phyloP scores from a whole-genome alignment of 2,113 vertebrate genomes.

The Pavo muticus region DNA sequence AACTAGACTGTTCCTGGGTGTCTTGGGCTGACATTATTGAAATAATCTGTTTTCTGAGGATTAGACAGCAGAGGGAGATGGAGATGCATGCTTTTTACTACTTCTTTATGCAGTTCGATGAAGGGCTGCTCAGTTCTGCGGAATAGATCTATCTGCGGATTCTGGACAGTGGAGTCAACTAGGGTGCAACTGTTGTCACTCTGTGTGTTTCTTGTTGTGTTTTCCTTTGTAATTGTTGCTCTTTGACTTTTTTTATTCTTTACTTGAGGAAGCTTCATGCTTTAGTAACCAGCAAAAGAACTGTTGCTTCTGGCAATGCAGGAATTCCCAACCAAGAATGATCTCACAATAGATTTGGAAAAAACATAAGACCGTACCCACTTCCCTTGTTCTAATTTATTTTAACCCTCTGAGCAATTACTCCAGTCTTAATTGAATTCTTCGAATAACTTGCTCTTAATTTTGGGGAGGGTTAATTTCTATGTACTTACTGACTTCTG shows the following conservation, averaged over 20 bases:
- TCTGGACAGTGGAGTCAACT: not conserved
- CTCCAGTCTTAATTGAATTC: not conserved
- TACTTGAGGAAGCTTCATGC: not conserved
- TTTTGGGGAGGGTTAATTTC: not conserved
- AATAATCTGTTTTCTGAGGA: not conserved
- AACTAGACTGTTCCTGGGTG: not conserved
- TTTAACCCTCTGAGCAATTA: not conserved
- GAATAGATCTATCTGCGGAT: not conserved
- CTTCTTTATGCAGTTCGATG: accelerated
- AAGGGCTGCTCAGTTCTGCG: not conserved
- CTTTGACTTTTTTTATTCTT: not conserved
- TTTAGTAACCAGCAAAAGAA: not conserved
- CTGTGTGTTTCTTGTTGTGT: not conserved
- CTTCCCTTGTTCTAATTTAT: not conserved
- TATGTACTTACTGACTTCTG: not conserved
- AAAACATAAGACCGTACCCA: not conserved
- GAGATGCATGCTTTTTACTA: not conserved
- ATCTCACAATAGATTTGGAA: not conserved
- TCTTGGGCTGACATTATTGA: not conserved
- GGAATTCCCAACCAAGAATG: not conserved
- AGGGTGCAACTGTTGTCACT: not conserved
- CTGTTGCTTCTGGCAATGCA: not conserved
- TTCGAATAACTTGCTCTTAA: not conserved
- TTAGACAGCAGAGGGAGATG: constrained; percentile 61
- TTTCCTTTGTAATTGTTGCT: not conserved